Percentiles rank a stretch among this genome's conserved stretches.
phyloP scores from a whole-genome alignment of 2,888 invertebrate species.

The Julus scandinavius region DNA sequence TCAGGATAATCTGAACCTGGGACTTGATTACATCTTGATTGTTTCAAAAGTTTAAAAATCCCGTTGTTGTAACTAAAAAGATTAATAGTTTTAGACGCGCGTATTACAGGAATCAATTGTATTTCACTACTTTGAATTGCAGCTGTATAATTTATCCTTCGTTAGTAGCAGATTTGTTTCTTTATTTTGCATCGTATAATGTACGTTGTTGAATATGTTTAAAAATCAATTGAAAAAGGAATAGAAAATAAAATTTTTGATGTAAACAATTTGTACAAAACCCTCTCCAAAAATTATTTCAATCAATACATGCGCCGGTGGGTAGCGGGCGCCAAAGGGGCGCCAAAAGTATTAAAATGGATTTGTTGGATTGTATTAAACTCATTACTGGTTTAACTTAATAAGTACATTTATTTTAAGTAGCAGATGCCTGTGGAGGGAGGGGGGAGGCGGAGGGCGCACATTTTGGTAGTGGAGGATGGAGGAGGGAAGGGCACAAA shows the following conservation, averaged over 20 bases:
- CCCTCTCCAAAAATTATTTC: not conserved
- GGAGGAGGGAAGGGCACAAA: too few relatives aligned
- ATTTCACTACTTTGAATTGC: not conserved
- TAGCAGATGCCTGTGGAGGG: too few relatives aligned
- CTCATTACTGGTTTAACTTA: too few relatives aligned
- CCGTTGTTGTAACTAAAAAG: not conserved
- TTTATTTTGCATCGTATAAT: slow-evolving; percentile 7
- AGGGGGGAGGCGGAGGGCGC: too few relatives aligned
- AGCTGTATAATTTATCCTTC: slow-evolving; percentile 9
- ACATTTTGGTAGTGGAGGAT: too few relatives aligned
- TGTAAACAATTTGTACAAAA: not conserved
- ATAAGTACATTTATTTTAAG: too few relatives aligned
- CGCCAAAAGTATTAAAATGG: too few relatives aligned
- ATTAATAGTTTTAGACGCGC: not conserved
- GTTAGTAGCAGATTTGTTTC: not conserved
- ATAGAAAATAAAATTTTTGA: slow-evolving; percentile 20
- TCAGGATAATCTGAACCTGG: not conserved
- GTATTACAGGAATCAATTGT: slow-evolving; percentile 11
- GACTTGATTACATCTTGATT: not conserved
- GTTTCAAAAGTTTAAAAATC: not conserved
- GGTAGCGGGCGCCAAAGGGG: too few relatives aligned
- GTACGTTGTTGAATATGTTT: not conserved
- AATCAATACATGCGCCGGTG: too few relatives aligned
- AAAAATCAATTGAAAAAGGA: not conserved
- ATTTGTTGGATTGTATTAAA: too few relatives aligned